Conservation (phyloP, 2,888 invertebrate genomes). For the Drosophila nr. perissopoda region DNA sequence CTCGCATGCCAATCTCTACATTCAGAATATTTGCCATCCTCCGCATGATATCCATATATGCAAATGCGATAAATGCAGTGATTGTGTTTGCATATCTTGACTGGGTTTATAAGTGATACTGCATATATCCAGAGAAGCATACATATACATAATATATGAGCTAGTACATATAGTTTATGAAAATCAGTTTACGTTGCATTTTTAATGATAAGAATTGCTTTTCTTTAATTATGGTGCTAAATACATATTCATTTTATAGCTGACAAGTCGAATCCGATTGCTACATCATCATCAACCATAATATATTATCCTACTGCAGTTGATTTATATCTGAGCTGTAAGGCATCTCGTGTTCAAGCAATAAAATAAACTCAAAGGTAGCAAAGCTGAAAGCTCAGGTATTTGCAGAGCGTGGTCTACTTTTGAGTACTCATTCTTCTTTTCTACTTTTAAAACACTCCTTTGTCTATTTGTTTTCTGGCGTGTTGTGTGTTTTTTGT, state of each 20-base stretch:
- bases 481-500: slow-evolving; percentile 4
- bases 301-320: not conserved
- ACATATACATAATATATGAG: not conserved
- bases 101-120: not conserved
- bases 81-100: not conserved
- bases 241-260: not conserved
- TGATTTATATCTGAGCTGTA: not conserved
- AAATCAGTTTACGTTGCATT: not conserved
- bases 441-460: not conserved
- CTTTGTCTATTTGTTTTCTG: slow-evolving; percentile 8
- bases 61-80: not conserved
- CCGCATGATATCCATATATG: not conserved
- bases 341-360: not conserved
- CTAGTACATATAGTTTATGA: not conserved
- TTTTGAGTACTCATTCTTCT: not conserved
- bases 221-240: not conserved
- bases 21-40: not conserved
- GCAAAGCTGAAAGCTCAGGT: not conserved
- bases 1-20: not conserved
- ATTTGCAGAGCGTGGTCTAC: not conserved
- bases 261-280: not conserved
- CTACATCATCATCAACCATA: not conserved
- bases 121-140: not conserved
- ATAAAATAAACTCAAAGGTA: not conserved
- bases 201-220: not conserved